Evolutionary conservation across 1,140 invertebrate genomes (phyloP).

Genomic region (Caenorhabditis elegans): DNA sequence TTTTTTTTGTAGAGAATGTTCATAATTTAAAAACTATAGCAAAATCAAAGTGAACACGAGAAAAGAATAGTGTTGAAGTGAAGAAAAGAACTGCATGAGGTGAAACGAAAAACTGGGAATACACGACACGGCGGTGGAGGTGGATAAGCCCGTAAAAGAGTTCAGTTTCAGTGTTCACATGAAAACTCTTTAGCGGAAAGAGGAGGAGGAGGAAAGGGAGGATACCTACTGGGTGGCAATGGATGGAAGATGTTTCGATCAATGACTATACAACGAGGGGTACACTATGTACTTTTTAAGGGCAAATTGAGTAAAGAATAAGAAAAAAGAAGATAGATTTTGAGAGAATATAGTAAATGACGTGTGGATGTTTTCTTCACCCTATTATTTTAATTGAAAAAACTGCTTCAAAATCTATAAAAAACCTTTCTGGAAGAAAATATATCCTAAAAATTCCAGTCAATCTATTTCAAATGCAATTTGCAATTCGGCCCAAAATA

Average conservation of each 20-base stretch:
- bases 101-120: background rate
- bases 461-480: no score
- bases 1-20: no score
- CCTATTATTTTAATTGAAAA: no score
- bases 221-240: background rate
- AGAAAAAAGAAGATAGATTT: background rate
- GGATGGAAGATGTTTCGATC: background rate
- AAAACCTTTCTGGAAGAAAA: no score
- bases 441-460: no score
- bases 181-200: constrained; percentile 22
- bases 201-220: background rate
- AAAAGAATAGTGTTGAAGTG: background rate
- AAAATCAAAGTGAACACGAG: no score
- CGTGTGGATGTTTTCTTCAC: no score
- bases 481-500: no score
- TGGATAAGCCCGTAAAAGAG: constrained; percentile 20
- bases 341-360: no score
- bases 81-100: background rate
- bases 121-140: background rate
- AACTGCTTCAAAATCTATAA: no score
- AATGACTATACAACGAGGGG: background rate
- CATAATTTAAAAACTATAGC: no score
- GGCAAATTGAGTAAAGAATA: no score
- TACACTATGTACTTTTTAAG: constrained; percentile 19
- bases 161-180: constrained; percentile 29